phyloP scores from a whole-genome alignment of 37 sponge, comb jelly and placozoan species.

The Diacarnus erythraeanus region DNA sequence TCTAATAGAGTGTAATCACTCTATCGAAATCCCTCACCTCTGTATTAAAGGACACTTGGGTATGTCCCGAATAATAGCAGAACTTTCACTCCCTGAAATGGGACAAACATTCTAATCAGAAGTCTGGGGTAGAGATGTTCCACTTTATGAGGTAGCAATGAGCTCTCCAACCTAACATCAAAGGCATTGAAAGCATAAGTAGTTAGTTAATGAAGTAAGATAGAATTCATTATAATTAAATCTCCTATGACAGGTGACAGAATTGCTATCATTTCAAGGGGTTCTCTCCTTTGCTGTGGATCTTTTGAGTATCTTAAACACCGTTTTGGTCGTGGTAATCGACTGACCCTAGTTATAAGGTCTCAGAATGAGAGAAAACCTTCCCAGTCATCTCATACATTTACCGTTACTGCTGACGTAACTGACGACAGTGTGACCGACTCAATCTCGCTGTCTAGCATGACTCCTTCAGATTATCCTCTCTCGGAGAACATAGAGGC shows the following conservation, averaged over 20 bases:
- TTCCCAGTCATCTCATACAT: slow-evolving; percentile 7
- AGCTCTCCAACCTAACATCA: too few species aligned
- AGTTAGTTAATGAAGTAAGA: too few species aligned
- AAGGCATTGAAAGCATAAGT: too few species aligned
- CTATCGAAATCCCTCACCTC: too few species aligned
- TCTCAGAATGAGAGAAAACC: neutral
- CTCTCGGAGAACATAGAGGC: neutral
- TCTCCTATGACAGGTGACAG: slow-evolving; percentile 90
- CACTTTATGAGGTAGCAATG: too few species aligned
- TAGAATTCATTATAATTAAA: too few species aligned
- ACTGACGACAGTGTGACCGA: neutral
- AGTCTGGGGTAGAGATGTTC: too few species aligned
- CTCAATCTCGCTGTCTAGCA: neutral
- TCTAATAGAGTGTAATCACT: too few species aligned
- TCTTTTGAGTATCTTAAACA: slow-evolving; percentile 78
- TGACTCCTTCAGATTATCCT: neutral
- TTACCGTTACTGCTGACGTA: slow-evolving; percentile 16
- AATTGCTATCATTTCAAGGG: slow-evolving; percentile 93
- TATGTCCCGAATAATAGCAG: too few species aligned
- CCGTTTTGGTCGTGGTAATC: slow-evolving; percentile 80
- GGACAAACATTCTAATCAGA: too few species aligned
- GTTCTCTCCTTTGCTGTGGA: slow-evolving; percentile 85
- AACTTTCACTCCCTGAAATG: too few species aligned
- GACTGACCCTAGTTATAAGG: slow-evolving; percentile 65
- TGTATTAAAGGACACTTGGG: too few species aligned